Evolutionary conservation across 2,113 vertebrate genomes (phyloP).

Genomic region (Picathartes gymnocephalus): DNA sequence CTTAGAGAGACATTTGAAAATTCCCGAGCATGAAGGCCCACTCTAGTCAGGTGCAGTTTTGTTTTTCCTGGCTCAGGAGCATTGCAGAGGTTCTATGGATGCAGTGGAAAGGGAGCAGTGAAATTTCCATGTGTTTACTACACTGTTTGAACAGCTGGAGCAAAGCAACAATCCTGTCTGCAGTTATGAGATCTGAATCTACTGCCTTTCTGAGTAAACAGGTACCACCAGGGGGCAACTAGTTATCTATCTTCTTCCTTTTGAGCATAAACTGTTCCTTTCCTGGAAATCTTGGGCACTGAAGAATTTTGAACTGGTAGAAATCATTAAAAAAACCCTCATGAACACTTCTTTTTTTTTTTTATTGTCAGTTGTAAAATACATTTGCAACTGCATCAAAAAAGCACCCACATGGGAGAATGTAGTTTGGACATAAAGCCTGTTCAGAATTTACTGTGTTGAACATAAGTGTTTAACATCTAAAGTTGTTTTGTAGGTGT

Average conservation of each 20-base stretch:
- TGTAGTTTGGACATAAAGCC: not conserved
- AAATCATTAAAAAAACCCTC: not conserved
- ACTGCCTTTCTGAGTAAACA: not conserved
- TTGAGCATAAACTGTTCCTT: not conserved
- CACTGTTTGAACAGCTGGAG: not conserved
- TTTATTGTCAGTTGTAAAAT: not conserved
- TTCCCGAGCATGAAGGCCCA: not conserved
- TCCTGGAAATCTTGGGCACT: not conserved
- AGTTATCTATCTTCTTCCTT: not conserved
- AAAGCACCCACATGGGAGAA: not conserved
- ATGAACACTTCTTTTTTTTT: too few relatives aligned
- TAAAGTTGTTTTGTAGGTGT: not conserved
- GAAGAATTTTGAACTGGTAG: not conserved
- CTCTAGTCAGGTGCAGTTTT: not conserved
- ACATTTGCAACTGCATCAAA: not conserved
- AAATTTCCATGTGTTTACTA: not conserved
- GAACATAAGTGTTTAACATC: not conserved
- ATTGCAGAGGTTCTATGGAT: not conserved
- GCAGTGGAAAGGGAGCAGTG: not conserved
- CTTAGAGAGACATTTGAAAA: not conserved
- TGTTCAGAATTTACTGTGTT: not conserved
- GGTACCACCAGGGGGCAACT: not conserved
- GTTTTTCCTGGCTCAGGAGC: not conserved
- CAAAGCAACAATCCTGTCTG: not conserved
- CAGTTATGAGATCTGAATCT: not conserved